Conservation (phyloP, 2,113 vertebrate species). For the Rhombomys opimus region DNA sequence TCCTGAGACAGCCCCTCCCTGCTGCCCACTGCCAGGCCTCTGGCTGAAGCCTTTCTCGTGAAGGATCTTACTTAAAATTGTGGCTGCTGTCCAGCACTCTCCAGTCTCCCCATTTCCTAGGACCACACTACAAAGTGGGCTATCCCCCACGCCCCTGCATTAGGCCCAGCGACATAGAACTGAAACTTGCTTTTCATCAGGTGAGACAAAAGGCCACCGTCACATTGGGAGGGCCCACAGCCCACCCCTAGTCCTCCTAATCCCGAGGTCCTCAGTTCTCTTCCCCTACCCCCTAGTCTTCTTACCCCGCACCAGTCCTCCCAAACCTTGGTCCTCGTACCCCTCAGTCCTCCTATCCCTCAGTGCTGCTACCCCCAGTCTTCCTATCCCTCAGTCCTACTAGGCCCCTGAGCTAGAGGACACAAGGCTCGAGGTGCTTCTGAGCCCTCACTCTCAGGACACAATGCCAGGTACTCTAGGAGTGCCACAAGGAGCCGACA, state of each 20-base stretch:
- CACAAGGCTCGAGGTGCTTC: not conserved
- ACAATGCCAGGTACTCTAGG: accelerated
- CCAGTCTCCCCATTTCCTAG: too few relatives aligned
- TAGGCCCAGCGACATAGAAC: not conserved
- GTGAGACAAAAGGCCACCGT: not conserved
- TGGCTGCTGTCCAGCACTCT: not conserved
- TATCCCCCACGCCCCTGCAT: not conserved
- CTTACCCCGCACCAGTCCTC: not conserved
- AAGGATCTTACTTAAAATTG: not conserved
- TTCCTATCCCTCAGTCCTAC: too few relatives aligned
- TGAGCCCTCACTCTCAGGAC: accelerated
- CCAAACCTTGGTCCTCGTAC: not conserved
- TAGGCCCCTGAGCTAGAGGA: not conserved
- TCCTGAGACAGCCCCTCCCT: not conserved
- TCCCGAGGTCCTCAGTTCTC: too few relatives aligned
- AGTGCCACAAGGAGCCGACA: not conserved
- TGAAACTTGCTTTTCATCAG: not conserved
- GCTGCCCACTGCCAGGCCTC: not conserved
- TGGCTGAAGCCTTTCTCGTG: not conserved
- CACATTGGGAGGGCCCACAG: not conserved
- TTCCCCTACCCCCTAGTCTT: not conserved
- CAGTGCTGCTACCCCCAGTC: not conserved
- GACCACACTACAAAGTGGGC: not conserved
- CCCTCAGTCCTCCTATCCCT: not conserved
- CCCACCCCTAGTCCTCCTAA: not conserved